Evolutionary conservation across 2,113 vertebrate species (phyloP).

Genomic region (Ranitomeya imitator): DNA sequence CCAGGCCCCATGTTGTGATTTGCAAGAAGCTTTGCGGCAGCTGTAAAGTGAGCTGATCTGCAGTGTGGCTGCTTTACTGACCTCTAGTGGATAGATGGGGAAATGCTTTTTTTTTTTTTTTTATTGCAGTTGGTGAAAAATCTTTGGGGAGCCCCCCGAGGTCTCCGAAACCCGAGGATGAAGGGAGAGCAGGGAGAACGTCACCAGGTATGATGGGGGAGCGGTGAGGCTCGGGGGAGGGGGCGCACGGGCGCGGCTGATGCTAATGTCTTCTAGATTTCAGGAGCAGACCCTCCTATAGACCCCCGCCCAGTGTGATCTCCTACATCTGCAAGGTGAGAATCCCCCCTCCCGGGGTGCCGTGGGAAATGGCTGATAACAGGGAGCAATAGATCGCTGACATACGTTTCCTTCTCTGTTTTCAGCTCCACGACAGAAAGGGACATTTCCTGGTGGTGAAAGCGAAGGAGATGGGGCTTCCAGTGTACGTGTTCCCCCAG

Average conservation of each 20-base stretch:
- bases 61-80: not conserved
- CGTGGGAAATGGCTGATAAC: not conserved
- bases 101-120: not conserved
- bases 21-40: not conserved
- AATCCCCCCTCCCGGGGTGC: too few species aligned
- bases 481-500: constrained; percentile 80
- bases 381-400: not conserved
- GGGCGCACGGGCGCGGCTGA: too few species aligned
- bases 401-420: not conserved
- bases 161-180: not conserved
- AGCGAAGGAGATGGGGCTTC: constrained; percentile 86
- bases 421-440: constrained; percentile 79
- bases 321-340: constrained; percentile 91
- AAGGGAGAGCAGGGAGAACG: not conserved
- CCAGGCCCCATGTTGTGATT: too few species aligned
- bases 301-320: constrained; percentile 79
- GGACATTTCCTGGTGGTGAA: constrained; percentile 87
- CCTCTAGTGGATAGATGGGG: not conserved
- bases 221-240: too few species aligned
- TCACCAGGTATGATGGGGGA: not conserved
- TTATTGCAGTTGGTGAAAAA: not conserved
- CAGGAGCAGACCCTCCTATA: not conserved
- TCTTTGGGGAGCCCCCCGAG: not conserved
- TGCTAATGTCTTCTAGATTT: not conserved
- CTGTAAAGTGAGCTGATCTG: constrained; percentile 2